A percentile compares a stretch with the other conserved stretches of the same genome.
These are phyloP conservation scores for Xiphorhynchus erythropygius DNA, from an alignment of 2,797 vertebrate species.

Conservation along the genomic window DNA sequence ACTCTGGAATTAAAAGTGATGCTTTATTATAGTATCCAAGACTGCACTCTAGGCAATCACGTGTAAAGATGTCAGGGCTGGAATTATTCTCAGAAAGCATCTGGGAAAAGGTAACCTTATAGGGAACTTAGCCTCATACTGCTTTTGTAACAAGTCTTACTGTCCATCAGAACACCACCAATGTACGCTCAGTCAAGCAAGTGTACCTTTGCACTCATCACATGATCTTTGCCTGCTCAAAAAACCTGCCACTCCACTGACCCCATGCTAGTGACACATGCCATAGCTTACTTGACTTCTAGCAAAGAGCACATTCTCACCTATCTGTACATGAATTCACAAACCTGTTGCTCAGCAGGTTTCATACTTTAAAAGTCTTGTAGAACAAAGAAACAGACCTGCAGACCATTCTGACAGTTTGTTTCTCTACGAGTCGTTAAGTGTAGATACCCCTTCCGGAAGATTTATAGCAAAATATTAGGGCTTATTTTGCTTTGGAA, in stretches of 20 bases:
- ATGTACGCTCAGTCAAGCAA: background rate
- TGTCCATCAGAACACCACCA: background rate
- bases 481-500: too few species aligned
- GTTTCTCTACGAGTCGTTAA: background rate
- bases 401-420: background rate
- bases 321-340: background rate
- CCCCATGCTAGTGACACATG: background rate
- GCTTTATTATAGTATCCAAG: background rate
- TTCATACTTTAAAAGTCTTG: background rate
- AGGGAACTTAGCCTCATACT: background rate
- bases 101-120: background rate
- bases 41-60: background rate
- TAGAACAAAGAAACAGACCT: background rate
- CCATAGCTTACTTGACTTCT: background rate
- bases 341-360: background rate
- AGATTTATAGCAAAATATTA: too few species aligned
- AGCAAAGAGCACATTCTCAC: background rate
- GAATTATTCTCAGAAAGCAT: background rate
- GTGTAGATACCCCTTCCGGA: too few species aligned
- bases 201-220: background rate
- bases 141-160: background rate
- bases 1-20: background rate
- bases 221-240: background rate
- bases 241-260: background rate
- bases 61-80: background rate